Evolutionary conservation across 2,113 vertebrate species (phyloP).

Genomic region (Nothoprocta pentlandii): DNA sequence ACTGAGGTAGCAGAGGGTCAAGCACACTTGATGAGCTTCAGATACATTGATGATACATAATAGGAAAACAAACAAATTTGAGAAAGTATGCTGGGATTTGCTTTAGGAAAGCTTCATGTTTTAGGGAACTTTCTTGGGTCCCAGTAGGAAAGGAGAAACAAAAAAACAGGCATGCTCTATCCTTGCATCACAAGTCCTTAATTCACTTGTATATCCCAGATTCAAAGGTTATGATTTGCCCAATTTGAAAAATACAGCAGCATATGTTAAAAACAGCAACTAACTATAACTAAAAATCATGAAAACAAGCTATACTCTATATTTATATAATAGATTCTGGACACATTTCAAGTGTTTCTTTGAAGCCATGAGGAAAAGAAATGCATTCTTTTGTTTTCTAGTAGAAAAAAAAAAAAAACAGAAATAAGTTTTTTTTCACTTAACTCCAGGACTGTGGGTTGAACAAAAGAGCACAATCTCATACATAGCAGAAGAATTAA

Average conservation of each 20-base stretch:
- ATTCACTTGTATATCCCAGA: not conserved
- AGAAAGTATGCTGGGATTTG: not conserved
- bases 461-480: not conserved
- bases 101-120: not conserved
- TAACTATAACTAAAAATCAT: not conserved
- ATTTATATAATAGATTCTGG: not conserved
- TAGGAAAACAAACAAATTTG: not conserved
- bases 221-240: not conserved
- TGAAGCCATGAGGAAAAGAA: not conserved
- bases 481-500: not conserved
- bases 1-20: not conserved
- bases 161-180: rapidly evolving
- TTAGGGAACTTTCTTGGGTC: not conserved
- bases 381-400: not conserved
- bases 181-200: not conserved
- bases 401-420: not conserved
- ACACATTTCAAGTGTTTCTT: not conserved
- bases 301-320: not conserved
- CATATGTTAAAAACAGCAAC: not conserved
- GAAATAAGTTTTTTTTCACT: not conserved
- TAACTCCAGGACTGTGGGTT: not conserved
- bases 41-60: not conserved
- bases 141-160: not conserved
- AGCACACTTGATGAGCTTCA: not conserved
- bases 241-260: not conserved